A percentile compares a stretch with the other conserved stretches of the same genome.
These are phyloP conservation scores for Apomyelois bistriatella DNA, from an alignment of 2,888 invertebrate species.

Conservation along the genomic window DNA sequence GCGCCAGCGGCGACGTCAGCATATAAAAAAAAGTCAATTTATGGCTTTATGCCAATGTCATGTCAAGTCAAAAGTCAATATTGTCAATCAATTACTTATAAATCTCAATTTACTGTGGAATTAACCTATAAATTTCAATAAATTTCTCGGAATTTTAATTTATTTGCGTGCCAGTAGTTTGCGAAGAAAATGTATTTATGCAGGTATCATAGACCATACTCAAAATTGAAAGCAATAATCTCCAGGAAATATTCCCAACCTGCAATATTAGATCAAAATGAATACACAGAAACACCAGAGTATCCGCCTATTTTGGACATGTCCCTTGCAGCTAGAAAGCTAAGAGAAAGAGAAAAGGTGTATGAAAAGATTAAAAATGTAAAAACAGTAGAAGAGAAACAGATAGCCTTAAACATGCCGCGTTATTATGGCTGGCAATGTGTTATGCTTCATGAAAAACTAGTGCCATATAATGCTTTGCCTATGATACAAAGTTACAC, in stretches of 20 bases:
- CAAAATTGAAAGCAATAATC: slow-evolving; percentile 47
- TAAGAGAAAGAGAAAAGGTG: slow-evolving; percentile 64
- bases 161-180: no score
- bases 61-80: no score
- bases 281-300: slow-evolving; percentile 62
- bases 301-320: slow-evolving; percentile 83
- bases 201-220: slow-evolving; percentile 49
- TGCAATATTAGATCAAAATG: slow-evolving; percentile 51
- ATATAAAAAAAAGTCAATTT: no score
- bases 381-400: slow-evolving; percentile 90
- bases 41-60: no score
- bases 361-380: slow-evolving; percentile 82
- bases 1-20: no score
- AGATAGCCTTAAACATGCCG: slow-evolving; percentile 90
- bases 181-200: slow-evolving; percentile 50
- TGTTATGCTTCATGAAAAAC: slow-evolving; percentile 80
- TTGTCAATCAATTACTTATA: no score
- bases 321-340: slow-evolving; percentile 67
- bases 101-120: no score
- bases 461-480: slow-evolving; percentile 83
- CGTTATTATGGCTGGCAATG: slow-evolving; percentile 88
- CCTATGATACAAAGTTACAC: slow-evolving; percentile 87
- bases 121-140: no score
- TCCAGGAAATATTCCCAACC: slow-evolving; percentile 45
- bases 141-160: no score